phyloP scores from a whole-genome alignment of 2,888 invertebrate genomes.

The Protodeltote pygarga region DNA sequence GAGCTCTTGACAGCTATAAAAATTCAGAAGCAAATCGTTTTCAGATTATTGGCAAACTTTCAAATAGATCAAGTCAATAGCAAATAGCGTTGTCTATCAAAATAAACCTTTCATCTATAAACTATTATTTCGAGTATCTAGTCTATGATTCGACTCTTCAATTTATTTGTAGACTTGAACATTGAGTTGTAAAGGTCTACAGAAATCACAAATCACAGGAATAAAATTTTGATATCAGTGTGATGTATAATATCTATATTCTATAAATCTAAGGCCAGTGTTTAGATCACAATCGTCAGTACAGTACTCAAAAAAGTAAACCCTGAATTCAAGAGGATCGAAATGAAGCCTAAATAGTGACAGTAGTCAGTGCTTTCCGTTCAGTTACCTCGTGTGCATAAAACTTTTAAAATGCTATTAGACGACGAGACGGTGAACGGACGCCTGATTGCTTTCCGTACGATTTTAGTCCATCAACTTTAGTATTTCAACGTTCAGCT shows the following conservation, averaged over 20 bases:
- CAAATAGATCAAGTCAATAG: slow-evolving; percentile 20
- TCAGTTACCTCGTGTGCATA: slow-evolving; percentile 54
- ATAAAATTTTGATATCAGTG: too few relatives aligned
- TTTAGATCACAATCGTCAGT: slow-evolving; percentile 27
- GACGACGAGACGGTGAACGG: slow-evolving; percentile 62
- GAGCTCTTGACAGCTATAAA: slow-evolving; percentile 11
- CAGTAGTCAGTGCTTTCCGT: slow-evolving; percentile 39
- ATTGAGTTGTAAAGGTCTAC: too few relatives aligned
- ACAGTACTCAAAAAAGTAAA: slow-evolving; percentile 32
- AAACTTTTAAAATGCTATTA: slow-evolving; percentile 71
- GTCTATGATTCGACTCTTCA: slow-evolving; percentile 15
- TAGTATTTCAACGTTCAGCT: slow-evolving; percentile 23
- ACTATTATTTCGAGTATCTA: slow-evolving; percentile 11
- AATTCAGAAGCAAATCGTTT: slow-evolving; percentile 13
- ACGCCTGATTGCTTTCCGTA: slow-evolving; percentile 54
- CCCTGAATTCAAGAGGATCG: slow-evolving; percentile 36
- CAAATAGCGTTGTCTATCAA: slow-evolving; percentile 6
- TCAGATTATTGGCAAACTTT: slow-evolving; percentile 23
- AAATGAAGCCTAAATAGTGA: slow-evolving; percentile 37
- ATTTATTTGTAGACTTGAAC: too few relatives aligned
- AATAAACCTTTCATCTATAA: slow-evolving; percentile 2
- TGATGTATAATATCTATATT: too few relatives aligned
- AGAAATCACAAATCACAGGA: too few relatives aligned
- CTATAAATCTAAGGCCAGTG: slow-evolving; percentile 12
- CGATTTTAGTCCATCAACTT: slow-evolving; percentile 35